A percentile compares a stretch with the other conserved stretches of the same genome.
These are phyloP conservation scores for Coregonus sp. DNA, from an alignment of 2,797 vertebrate species.

Conservation along the genomic window DNA sequence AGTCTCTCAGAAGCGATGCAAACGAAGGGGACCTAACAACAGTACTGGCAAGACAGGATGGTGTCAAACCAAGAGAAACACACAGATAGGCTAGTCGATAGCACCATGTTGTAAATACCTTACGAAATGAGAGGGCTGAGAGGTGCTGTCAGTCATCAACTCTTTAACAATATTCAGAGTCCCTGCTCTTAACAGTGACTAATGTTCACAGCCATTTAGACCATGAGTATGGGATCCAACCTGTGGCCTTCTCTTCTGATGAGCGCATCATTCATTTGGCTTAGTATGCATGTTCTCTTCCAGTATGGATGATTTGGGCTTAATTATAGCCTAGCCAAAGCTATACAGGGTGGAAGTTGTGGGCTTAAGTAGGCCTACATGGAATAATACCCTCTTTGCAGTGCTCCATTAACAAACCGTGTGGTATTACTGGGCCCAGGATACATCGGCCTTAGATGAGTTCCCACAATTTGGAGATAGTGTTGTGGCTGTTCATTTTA, in stretches of 20 bases:
- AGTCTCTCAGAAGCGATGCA: conserved; percentile 19
- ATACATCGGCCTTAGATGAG: no score
- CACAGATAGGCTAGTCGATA: not conserved
- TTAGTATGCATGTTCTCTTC: conserved; percentile 4
- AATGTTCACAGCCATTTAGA: not conserved
- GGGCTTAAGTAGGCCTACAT: not conserved
- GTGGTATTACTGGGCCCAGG: no score
- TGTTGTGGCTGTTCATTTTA: not conserved
- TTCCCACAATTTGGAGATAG: no score
- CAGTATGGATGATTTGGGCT: not conserved
- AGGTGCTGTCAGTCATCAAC: not conserved
- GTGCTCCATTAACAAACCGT: no score
- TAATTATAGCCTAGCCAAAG: not conserved
- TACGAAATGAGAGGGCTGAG: not conserved
- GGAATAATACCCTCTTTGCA: not conserved
- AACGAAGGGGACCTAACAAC: conserved; percentile 8
- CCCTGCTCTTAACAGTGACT: not conserved
- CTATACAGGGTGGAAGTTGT: not conserved
- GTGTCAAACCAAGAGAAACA: conserved; percentile 10
- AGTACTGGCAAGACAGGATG: conserved; percentile 2
- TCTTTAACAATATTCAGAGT: not conserved
- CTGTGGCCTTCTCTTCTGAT: not conserved
- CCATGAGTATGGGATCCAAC: not conserved
- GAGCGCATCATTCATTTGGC: not conserved
- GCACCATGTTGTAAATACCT: not conserved